Base-by-base conservation (phyloP, 2,113 vertebrate species). In the Etheostoma cragini region DNA sequence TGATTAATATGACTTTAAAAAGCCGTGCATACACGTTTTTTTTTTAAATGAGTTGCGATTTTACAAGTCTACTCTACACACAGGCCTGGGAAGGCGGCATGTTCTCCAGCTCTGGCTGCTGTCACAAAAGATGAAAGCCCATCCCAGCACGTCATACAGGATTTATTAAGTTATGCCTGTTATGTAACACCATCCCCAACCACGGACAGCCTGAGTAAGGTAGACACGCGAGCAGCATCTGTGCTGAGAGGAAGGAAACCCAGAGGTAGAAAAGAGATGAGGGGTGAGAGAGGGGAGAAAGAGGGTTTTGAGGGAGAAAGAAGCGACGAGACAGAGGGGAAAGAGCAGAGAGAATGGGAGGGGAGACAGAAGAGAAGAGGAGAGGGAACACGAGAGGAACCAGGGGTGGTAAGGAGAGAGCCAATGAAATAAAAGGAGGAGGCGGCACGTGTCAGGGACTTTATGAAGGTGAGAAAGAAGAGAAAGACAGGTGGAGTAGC, bases 161-260 rank as follows among this genome's bases (percentile, higher is more conserved):
- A 87, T 88, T 87, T 82, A 88, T 87, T 47, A 81, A 62, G 84
- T 72, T 69, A 76, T 61, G 65, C 69, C 65, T 79, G 66, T 90
- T 89, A 90, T 7, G 63, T 79, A 88, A 92, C 78, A 49, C 13
- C 74, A 38, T 15, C 60, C 7, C 19, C 76, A 15, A 42, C 57
- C 26, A 17, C 50, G 26, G 19, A 16, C 49, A 16, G 26, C 30
- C 57, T 21, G 26, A 72, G 54, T n/a, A 62, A 74, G 81, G n/a
- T 7, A 8, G 15, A 46, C 38, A 82, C 17, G 22, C 70, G 58
- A 70, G 78, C 61, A 78, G 69, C 62, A 45, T 24, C 63, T 77
- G 15, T 7, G 64, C 72, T 77, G 80, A 83, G 4, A 1, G 14
- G 26, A 76, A 1, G 38, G 62, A 85, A 81, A 56, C 46, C 38